phyloP scores from a whole-genome alignment of 2,888 invertebrate species.

The Gastrophysa polygoni region DNA sequence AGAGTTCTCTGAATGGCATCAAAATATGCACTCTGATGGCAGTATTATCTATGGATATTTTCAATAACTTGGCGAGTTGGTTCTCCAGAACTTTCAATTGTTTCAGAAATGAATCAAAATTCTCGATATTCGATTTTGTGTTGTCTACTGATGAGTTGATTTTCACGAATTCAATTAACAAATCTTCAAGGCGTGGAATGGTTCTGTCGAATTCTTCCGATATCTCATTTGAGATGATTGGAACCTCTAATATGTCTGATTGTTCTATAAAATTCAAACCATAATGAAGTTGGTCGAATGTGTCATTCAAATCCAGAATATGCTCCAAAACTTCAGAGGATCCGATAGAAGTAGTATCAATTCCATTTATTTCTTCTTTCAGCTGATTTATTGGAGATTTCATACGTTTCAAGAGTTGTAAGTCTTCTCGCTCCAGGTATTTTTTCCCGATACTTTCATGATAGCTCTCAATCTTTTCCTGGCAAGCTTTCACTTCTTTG shows the following conservation, averaged over 20 bases:
- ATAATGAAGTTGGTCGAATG: constrained; percentile 53
- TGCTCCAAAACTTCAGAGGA: constrained; percentile 45
- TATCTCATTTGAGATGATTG: constrained; percentile 7
- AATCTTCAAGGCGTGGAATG: constrained; percentile 37
- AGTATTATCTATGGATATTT: constrained; percentile 29
- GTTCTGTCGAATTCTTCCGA: constrained; percentile 27
- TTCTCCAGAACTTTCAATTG: constrained; percentile 25
- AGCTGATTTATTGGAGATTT: constrained; percentile 37
- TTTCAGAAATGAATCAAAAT: constrained; percentile 21
- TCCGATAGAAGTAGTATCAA: constrained; percentile 27
- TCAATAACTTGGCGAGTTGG: constrained; percentile 26
- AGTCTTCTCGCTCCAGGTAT: constrained; percentile 19
- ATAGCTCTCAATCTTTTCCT: not conserved
- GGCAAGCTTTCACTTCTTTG: not conserved
- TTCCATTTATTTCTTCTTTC: constrained; percentile 37
- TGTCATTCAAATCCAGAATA: constrained; percentile 46
- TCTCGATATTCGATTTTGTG: constrained; percentile 14
- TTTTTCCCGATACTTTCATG: constrained; percentile 3
- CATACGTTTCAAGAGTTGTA: constrained; percentile 25
- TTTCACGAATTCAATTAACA: constrained; percentile 43
- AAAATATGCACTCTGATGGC: constrained; percentile 26
- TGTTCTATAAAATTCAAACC: constrained; percentile 52
- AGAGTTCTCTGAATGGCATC: constrained; percentile 33
- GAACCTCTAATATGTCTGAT: constrained; percentile 35
- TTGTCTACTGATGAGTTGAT: constrained; percentile 40